Conservation (phyloP, 2,888 invertebrate genomes). For the Dione vanillae region DNA sequence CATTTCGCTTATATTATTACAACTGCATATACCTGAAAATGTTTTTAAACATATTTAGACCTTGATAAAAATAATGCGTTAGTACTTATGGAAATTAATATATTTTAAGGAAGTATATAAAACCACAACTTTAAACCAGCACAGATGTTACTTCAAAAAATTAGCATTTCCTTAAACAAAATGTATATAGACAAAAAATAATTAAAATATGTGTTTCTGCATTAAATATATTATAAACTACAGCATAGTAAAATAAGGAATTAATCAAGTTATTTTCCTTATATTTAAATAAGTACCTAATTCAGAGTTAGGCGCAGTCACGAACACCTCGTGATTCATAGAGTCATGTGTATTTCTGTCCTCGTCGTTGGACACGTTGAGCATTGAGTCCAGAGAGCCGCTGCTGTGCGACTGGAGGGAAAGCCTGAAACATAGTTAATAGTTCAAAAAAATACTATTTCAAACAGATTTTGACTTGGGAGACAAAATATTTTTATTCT, state of each 20-base stretch:
- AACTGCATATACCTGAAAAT: slow-evolving; percentile 77
- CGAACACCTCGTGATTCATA: slow-evolving; percentile 73
- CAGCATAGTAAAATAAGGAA: not conserved
- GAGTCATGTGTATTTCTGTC: slow-evolving; percentile 83
- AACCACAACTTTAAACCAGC: too few species aligned
- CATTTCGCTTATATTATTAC: slow-evolving; percentile 66
- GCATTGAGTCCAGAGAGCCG: slow-evolving; percentile 93
- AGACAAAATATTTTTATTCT: too few species aligned
- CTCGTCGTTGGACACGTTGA: slow-evolving; percentile 94
- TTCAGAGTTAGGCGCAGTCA: slow-evolving; percentile 66
- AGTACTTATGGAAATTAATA: not conserved
- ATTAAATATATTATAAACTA: not conserved
- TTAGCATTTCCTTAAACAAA: too few species aligned
- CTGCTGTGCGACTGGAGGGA: slow-evolving; percentile 91
- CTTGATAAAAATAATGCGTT: not conserved
- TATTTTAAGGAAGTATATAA: not conserved
- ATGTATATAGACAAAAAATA: too few species aligned
- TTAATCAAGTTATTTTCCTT: not conserved
- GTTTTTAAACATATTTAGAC: not conserved
- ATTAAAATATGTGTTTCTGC: too few species aligned
- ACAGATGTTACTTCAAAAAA: too few species aligned
- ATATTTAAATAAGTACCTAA: slow-evolving; percentile 49
- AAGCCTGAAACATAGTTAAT: slow-evolving; percentile 73
- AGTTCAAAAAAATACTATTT: not conserved
- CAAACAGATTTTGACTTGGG: not conserved